Base-by-base conservation (phyloP, 2,888 invertebrate species). In the Margaritifera margaritifera region DNA sequence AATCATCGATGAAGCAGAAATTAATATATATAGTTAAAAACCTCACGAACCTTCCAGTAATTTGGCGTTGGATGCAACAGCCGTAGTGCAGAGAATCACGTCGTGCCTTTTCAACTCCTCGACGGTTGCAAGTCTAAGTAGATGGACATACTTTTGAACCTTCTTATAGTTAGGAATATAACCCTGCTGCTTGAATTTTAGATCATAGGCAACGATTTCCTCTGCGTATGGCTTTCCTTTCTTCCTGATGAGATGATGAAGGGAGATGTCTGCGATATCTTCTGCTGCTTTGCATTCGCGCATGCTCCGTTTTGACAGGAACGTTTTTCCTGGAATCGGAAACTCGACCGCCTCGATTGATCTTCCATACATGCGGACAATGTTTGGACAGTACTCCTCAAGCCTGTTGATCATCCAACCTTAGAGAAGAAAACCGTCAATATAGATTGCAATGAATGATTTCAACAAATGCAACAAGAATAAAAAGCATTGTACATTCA, bases 81-180 rank as follows among this genome's bases (percentile, higher is more conserved):
- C 74, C 61, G 81, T 79, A 22, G 85, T 85, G 55, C 80, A 78
- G n/a, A 85, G 74, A 18, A 85, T 77, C 51, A 84, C 71, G 31
- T 85, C 78, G 24, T 79, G 74, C 25, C 64, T 53, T 25, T 58
- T 64, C 19, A 84, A 62, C 51, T 80, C 80, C 51, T 74, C 73
- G n/a, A 65, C 57, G 52, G 74, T 71, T 31, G 80, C 82, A 22
- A 65, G 11, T 6, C 53, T 56, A 20, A 82, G 53, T 2, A 80
- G 65, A 20, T 65, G 53, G 27, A 57, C 54, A 70, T 82, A 83
- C 20, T 71, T 56, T 64, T 68, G 55, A 25, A 65, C 24, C 75
- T 55, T 11, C 78, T 68, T 18, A 27, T 53, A 59, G 4, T 65
- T 57, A 19, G 66, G 62, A 6, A 64, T 66, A 24, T 71, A 65